Conservation (phyloP, 2,888 invertebrate genomes). For the Xylota sylvarum region DNA sequence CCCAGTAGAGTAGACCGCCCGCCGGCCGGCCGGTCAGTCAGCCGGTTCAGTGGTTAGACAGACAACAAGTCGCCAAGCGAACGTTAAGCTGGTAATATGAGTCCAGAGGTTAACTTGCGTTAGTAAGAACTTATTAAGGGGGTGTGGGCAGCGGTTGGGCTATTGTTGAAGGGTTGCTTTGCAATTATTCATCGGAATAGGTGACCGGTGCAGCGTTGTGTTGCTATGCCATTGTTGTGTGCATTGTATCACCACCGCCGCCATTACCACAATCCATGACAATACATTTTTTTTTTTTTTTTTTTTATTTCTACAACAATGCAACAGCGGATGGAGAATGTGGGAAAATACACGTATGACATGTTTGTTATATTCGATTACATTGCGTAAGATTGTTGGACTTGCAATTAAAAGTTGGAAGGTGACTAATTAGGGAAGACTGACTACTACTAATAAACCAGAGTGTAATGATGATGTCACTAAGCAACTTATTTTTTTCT, state of each 20-base stretch:
- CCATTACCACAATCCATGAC: slow-evolving; percentile 69
- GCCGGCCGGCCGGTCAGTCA: slow-evolving; percentile 46
- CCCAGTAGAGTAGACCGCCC: slow-evolving; percentile 13
- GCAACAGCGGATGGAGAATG: slow-evolving; percentile 37
- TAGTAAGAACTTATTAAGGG: slow-evolving; percentile 24
- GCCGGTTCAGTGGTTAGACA: slow-evolving; percentile 45
- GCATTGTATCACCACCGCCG: slow-evolving; percentile 68
- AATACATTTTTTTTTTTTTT: slow-evolving; percentile 42
- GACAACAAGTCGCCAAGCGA: slow-evolving; percentile 69
- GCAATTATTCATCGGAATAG: slow-evolving; percentile 36
- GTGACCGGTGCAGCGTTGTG: slow-evolving; percentile 29
- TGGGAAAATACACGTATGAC: slow-evolving; percentile 58
- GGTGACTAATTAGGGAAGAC: background rate
- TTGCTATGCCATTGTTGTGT: slow-evolving; percentile 53
- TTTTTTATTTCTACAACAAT: slow-evolving; percentile 27
- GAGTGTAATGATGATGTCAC: too few species aligned
- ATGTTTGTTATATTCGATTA: slow-evolving; percentile 41
- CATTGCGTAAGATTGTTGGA: slow-evolving; percentile 52
- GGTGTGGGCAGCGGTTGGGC: slow-evolving; percentile 14
- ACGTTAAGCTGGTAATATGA: slow-evolving; percentile 53
- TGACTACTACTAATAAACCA: too few species aligned
- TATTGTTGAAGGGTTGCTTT: slow-evolving; percentile 54
- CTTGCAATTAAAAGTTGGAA: background rate
- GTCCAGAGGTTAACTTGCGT: slow-evolving; percentile 49
- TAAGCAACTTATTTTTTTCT: too few species aligned